A percentile compares a stretch with the other conserved stretches of the same genome.
Evolutionary conservation across 1,140 invertebrate species (phyloP).

Genomic region (Heliconius melpomene): DNA sequence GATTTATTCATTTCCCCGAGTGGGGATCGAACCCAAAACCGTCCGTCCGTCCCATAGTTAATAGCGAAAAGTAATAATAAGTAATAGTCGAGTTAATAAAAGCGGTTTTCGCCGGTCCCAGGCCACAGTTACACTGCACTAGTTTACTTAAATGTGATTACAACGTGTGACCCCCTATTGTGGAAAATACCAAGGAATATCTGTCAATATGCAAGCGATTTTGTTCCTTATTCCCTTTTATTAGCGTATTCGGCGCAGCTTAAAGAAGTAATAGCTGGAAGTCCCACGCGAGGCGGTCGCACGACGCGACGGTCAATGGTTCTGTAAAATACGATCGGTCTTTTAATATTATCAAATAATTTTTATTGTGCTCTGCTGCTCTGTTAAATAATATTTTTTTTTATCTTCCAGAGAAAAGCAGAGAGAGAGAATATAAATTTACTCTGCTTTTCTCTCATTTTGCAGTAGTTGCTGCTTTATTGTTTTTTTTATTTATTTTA

Average conservation of each 20-base stretch:
- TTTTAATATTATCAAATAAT: background rate
- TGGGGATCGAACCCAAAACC: no score
- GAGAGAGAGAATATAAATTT: no score
- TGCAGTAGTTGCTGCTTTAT: no score
- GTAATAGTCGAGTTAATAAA: slow-evolving; percentile 26
- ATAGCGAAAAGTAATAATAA: background rate
- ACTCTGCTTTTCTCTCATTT: no score
- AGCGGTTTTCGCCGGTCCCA: slow-evolving; percentile 45
- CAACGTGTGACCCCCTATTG: slow-evolving; percentile 68
- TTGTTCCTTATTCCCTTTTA: slow-evolving; percentile 5
- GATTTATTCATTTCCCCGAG: no score
- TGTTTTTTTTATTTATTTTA: background rate
- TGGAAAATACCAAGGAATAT: slow-evolving; percentile 40
- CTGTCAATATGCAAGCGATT: slow-evolving; percentile 20
- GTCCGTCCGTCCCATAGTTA: background rate
- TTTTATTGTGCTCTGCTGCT: background rate
- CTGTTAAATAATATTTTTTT: background rate
- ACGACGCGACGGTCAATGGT: slow-evolving; percentile 54
- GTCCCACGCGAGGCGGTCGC: slow-evolving; percentile 48
- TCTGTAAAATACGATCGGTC: slow-evolving; percentile 31
- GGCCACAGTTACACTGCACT: slow-evolving; percentile 67
- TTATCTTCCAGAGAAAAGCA: no score
- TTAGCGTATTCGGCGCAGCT: background rate
- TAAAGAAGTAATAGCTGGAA: background rate
- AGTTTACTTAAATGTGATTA: slow-evolving; percentile 61